These are phyloP conservation scores for Rhinichthys osculus DNA, from an alignment of 2,797 vertebrate species.

Conservation along the genomic window DNA sequence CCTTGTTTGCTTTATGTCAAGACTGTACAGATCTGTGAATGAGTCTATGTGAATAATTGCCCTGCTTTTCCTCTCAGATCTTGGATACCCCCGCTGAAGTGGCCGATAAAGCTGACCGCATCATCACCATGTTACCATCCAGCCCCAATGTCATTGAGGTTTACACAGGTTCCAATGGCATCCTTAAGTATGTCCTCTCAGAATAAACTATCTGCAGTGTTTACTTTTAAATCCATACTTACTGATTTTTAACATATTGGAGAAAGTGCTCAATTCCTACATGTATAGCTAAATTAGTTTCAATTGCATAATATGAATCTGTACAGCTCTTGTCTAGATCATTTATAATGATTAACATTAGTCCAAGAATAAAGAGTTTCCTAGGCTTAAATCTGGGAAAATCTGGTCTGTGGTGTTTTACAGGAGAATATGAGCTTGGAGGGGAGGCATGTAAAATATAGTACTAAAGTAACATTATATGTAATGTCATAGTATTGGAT, in stretches of 20 bases:
- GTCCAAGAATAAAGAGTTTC: neutral
- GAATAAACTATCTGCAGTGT: slow-evolving; percentile 62
- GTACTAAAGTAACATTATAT: neutral
- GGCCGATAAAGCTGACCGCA: slow-evolving; percentile 93
- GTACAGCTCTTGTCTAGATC: neutral
- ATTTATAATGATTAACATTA: neutral
- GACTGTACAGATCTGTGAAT: neutral
- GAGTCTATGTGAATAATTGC: neutral
- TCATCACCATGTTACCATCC: slow-evolving; percentile 97
- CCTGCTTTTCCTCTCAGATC: slow-evolving; percentile 81
- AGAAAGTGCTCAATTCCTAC: neutral
- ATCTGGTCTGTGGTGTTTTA: neutral
- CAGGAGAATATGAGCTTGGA: neutral
- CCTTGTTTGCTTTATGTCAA: neutral
- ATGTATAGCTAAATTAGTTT: neutral
- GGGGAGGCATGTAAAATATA: neutral
- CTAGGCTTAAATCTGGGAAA: neutral
- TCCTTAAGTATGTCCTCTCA: slow-evolving; percentile 85
- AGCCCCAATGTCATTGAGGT: slow-evolving; percentile 90
- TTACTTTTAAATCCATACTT: neutral
- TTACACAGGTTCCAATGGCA: slow-evolving; percentile 91
- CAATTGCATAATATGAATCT: neutral
- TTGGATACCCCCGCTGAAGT: slow-evolving; percentile 93
- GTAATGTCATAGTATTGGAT: neutral
- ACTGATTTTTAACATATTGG: neutral